Percentiles rank a stretch among this genome's conserved stretches.
Conservation (phyloP, 1,140 invertebrate genomes). For the Tetranychus urticae region DNA sequence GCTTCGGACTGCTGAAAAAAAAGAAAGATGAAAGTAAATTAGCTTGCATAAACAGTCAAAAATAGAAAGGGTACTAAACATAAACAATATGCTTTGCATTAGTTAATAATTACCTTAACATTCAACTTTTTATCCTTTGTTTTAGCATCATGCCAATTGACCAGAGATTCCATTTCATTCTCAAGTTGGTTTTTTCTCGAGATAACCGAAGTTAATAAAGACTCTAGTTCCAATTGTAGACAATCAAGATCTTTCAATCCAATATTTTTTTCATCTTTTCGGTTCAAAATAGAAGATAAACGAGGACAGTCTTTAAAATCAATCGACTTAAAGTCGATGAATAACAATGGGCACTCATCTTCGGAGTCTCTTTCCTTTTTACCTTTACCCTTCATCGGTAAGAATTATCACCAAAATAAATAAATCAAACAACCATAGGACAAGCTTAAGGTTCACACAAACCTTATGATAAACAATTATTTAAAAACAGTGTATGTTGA, state of each 20-base stretch:
- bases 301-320: conserved; percentile 21
- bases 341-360: conserved; percentile 20
- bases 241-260: conserved; percentile 55
- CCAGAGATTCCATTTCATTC: conserved; percentile 28
- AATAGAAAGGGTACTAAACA: no score
- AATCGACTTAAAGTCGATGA: conserved; percentile 21
- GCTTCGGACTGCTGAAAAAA: background rate
- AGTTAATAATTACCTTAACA: background rate
- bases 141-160: conserved; percentile 1
- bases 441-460: background rate
- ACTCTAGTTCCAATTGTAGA: conserved; percentile 65
- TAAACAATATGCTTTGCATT: no score
- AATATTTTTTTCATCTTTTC: conserved; percentile 34
- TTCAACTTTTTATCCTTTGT: background rate
- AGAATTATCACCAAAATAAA: no score
- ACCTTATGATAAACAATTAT: no score
- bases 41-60: no score
- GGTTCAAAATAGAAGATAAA: conserved; percentile 22
- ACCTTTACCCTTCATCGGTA: conserved; percentile 12
- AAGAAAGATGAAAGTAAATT: background rate
- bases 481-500: no score
- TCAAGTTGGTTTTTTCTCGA: conserved; percentile 46
- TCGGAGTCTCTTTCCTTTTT: conserved; percentile 6
- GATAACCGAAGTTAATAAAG: conserved; percentile 50
- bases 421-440: no score